Percentiles rank a stretch among this genome's conserved stretches.
Evolutionary conservation across 2,888 invertebrate species (phyloP).

Genomic region (Pyrgus malvae): DNA sequence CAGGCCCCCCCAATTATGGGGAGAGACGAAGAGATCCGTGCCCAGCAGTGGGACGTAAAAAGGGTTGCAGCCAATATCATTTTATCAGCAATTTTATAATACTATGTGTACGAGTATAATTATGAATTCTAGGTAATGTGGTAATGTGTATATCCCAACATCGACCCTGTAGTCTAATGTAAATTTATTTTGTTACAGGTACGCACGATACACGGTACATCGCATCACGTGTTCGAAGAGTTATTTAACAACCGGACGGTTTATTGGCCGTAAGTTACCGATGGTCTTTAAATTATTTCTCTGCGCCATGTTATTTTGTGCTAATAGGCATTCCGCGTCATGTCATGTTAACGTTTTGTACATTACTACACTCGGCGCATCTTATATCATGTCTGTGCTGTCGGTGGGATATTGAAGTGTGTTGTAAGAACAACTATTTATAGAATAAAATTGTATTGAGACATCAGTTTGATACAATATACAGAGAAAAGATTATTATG

Average conservation of each 20-base stretch:
- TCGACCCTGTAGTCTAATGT: not conserved
- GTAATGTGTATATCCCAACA: not conserved
- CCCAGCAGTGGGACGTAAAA: too few relatives aligned
- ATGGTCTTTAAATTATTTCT: constrained; percentile 17
- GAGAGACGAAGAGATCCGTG: too few relatives aligned
- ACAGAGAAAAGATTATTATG: too few relatives aligned
- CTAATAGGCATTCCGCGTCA: constrained; percentile 18
- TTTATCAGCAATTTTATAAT: too few relatives aligned
- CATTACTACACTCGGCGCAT: constrained; percentile 5
- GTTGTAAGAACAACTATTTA: too few relatives aligned
- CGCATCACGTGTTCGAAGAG: not conserved
- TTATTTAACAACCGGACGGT: constrained; percentile 10
- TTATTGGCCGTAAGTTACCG: constrained; percentile 14
- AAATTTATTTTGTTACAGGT: constrained; percentile 24
- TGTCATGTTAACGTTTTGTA: not conserved
- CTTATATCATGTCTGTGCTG: constrained; percentile 21
- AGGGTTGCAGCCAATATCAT: too few relatives aligned
- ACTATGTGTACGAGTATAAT: too few relatives aligned
- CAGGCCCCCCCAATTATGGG: too few relatives aligned
- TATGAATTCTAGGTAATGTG: too few relatives aligned
- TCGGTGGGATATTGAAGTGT: too few relatives aligned
- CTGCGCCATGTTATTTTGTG: constrained; percentile 19
- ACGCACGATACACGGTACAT: not conserved
- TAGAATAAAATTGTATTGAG: too few relatives aligned
- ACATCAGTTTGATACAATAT: too few relatives aligned